Evolutionary conservation across 2,113 vertebrate genomes (phyloP), one percentile per base, ranked within the genome.

Genomic region (Sterrhoptilus dennistouni): DNA sequence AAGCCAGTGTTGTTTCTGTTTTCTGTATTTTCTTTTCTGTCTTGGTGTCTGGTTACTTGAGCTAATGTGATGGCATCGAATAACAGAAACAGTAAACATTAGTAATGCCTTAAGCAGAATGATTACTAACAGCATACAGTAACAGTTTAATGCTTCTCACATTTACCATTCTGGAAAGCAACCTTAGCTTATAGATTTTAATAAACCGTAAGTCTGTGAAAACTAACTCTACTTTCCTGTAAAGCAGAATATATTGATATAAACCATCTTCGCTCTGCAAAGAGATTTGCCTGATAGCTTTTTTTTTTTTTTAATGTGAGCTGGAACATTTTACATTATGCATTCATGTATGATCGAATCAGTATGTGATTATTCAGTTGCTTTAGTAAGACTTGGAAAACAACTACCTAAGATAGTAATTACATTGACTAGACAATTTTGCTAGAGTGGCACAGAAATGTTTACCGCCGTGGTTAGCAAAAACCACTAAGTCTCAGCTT

Each of bases 401-500:
- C 3, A 1, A 27, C 9, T 79, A 38, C 16, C 4, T 42, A 40
- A 59, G 24, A 22, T 27, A 77, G 28, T 29, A 64, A 6, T 71
- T 71, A 23, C 0, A 2, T 68, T 47, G 75, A 45, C 22, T 57
- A 20, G 12, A 11, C 40, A 50, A n/a, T 84, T 82, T 75, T 79
- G 10, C 35, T 59, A 3, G 8, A 64, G 22, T 49, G 14, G 28
- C 28, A 18, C 0, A 1, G 61, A 52, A 52, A 33, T 8, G 1
- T 14, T 3, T 33, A 33, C 53, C 2, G 6, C 22, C 6, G 7
- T 6, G 8, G 42, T 66, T 88, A 56, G 64, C 4, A 6, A 47
- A 91, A 74, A 47, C 2, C n/a, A 33, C 8, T 33, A 14, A 45
- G 21, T 74, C 19, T 75, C 19, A 45, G 1, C 27, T 88, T 79